Evolutionary conservation across 2,888 invertebrate genomes (phyloP).

Genomic region (Tachina fera): DNA sequence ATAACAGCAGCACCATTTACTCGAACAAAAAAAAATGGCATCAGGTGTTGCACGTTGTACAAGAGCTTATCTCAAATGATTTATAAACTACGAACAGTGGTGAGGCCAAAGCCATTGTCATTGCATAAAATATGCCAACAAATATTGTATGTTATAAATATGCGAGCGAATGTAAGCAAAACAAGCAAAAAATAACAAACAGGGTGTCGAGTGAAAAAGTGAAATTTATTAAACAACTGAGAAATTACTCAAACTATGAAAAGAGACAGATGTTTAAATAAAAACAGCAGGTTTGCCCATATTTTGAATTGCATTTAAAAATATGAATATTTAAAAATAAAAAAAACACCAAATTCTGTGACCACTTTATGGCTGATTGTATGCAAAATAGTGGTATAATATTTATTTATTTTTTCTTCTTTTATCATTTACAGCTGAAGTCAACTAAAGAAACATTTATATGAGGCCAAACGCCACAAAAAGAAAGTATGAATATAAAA

Average conservation of each 20-base stretch:
- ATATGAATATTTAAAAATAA: not conserved
- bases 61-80: conserved; percentile 81
- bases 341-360: not conserved
- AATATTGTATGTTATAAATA: conserved; percentile 53
- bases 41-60: conserved; percentile 81
- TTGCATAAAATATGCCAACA: conserved; percentile 80
- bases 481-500: conserved; percentile 61
- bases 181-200: not conserved
- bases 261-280: not conserved
- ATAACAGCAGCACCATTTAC: conserved; percentile 37
- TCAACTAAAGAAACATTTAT: conserved; percentile 55
- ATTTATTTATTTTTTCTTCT: conserved; percentile 49
- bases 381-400: conserved; percentile 58
- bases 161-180: conserved; percentile 1
- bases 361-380: conserved; percentile 29
- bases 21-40: conserved; percentile 71
- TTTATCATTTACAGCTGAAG: conserved; percentile 18
- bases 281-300: not conserved
- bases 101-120: conserved; percentile 81
- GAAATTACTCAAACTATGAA: not conserved
- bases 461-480: conserved; percentile 52
- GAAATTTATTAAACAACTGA: not conserved
- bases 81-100: conserved; percentile 82
- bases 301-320: not conserved
- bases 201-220: conserved; percentile 6